Conservation (phyloP, 2,888 invertebrate genomes). For the Drosophila meridionalis region DNA sequence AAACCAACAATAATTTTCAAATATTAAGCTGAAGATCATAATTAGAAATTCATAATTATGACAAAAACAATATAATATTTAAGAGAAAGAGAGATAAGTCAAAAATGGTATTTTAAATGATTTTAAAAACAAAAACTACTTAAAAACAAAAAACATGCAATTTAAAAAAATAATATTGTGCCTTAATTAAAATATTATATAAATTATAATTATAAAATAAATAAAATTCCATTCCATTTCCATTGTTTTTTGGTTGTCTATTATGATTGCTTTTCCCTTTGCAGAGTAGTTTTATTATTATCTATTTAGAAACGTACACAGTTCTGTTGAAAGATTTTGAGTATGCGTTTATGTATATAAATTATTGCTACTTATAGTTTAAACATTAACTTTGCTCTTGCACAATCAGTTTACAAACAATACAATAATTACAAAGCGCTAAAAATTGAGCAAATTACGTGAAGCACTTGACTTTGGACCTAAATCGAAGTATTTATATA, state of each 20-base stretch:
- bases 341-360: constrained; percentile 47
- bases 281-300: constrained; percentile 41
- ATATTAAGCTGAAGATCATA: too few relatives aligned
- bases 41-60: too few relatives aligned
- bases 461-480: constrained; percentile 61
- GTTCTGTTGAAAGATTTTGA: constrained; percentile 31
- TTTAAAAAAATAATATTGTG: background rate
- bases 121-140: too few relatives aligned
- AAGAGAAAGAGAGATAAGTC: too few relatives aligned
- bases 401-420: constrained; percentile 47
- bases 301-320: constrained; percentile 56
- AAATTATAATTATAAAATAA: background rate
- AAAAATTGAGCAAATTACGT: constrained; percentile 75
- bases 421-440: constrained; percentile 66
- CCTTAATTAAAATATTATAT: background rate
- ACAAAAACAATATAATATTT: too few relatives aligned
- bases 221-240: background rate
- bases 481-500: constrained; percentile 24
- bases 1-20: too few relatives aligned
- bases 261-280: constrained; percentile 35
- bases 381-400: constrained; percentile 70
- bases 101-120: too few relatives aligned
- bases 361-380: constrained; percentile 71
- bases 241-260: background rate
- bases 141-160: too few relatives aligned